Base-by-base conservation (phyloP, 1,140 invertebrate genomes). In the Theocolax elegans region DNA sequence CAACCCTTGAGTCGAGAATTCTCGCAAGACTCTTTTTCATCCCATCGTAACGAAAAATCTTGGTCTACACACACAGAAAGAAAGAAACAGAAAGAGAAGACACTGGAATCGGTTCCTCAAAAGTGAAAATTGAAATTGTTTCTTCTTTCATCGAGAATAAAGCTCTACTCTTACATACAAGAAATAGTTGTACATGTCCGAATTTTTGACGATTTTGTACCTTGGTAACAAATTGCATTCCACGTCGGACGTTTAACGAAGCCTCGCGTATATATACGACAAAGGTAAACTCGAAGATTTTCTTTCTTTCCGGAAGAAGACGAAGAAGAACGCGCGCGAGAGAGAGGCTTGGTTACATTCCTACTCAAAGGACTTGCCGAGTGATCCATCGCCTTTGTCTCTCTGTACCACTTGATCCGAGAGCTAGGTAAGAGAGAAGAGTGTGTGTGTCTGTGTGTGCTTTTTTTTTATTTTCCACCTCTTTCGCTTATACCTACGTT, bases 321-420 rank as follows among this genome's bases (percentile, higher is more conserved):
- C 15, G 49, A 64, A 40, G 62, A 53, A 13, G 13, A 23, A 46
- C 21, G 21, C 15, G 56, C 15, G 29, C 7, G 25, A 29, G 3
- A 46, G 29, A 46, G 42, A 38, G 8, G 25, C 40, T 15, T 15
- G 17, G 31, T 17, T 19, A 60, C 15, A 23, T 27, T 19, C 19
- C 40, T n/a, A 23, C 31, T 19, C 25, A 17, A 21, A 4, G 38
- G 21, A 51, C 19, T 35, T 56, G 66, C 54, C 51, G n/a, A n/a
- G n/a, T n/a, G 66, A 67, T 67, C 66, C 56, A 48, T 54, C 54
- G 54, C 54, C 66, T 60, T 67, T 67, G 40, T 59, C 56, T 60
- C 44, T 15, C 60, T 67, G n/a, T n/a, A n/a, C 66, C 66, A 54
- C 66, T 67, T 67, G 66, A 67, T 67, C 56, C 66, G 54, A 38